Base-by-base conservation (phyloP, 2,113 vertebrate species). In the Antechinus flavipes region DNA sequence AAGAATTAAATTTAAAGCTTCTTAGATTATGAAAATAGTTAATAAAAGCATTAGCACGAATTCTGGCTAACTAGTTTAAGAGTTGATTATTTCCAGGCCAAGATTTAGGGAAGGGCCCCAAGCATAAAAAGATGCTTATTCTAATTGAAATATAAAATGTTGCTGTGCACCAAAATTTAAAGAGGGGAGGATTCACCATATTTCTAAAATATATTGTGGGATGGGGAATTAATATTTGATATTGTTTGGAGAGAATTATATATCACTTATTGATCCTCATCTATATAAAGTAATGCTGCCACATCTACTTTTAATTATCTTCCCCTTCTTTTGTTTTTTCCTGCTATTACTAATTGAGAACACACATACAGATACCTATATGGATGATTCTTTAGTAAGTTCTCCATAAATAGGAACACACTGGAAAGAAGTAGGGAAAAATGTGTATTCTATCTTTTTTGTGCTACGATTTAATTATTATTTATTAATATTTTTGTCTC, bases 1-100 rank as follows among this genome's bases (percentile, higher is more conserved):
- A 89, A 91, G 95, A 93, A 94, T 47, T 4, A n/a, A 94, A 19
- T 91, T 61, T 61, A 93, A 22, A 94, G 92, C 7, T 61, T 91
- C 91, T 90, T 94, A 61, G 92, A 68, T 89, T 84, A 84, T n/a
- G n/a, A 84, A 84, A 84, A 84, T 84, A 42, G 68, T 84, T 84
- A 84, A 84, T 84, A 84, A 84, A 84, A 84, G 23, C 68, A 84
- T 84, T 84, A 84, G n/a, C 68, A 84, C 6, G 7, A 84, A 84
- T 84, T 42, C 19, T 84, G n/a, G n/a, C 68, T 84, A n/a, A 76
- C 68, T 42, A 84, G n/a, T 76, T 76, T 76, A n/a, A 76, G 35
- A 23, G 68, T 42, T 84, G 68, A 42, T 19, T 84, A 84, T n/a
- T 84, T 84, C n/a, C n/a, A 84, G 68, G 7, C 16, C 68, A 42